Evolutionary conservation across 2,113 vertebrate species (phyloP).

Genomic region (Chloropsis hardwickii): DNA sequence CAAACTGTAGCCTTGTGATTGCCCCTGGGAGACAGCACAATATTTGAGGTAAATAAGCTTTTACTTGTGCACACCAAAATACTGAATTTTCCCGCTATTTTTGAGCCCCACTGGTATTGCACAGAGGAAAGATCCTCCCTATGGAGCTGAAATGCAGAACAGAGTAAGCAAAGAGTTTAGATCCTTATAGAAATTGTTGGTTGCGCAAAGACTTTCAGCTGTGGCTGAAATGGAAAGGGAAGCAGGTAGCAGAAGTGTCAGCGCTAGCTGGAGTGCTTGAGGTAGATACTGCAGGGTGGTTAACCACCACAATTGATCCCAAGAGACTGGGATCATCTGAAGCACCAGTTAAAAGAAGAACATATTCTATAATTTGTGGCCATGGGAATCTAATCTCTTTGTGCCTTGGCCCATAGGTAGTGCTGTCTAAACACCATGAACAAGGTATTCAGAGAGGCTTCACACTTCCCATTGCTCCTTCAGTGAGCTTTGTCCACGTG

Average conservation of each 20-base stretch:
- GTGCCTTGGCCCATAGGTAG: background rate
- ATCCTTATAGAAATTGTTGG: background rate
- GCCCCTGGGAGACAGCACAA: background rate
- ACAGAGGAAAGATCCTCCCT: background rate
- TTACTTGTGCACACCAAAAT: background rate
- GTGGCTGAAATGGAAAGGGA: background rate
- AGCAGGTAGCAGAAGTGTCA: background rate
- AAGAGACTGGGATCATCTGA: background rate
- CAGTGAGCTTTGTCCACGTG: fast-evolving
- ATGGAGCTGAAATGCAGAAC: background rate
- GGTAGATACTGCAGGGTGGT: background rate
- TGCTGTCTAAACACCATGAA: background rate
- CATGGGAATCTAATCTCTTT: background rate
- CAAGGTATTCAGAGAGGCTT: background rate
- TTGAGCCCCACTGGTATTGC: background rate
- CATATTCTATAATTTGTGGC: background rate
- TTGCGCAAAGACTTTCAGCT: background rate
- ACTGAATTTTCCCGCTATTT: background rate
- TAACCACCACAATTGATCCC: background rate
- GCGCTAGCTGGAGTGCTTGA: background rate
- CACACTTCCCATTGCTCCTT: background rate
- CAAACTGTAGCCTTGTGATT: background rate
- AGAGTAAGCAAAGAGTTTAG: background rate
- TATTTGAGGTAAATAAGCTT: background rate
- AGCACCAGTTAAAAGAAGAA: background rate